Conservation (phyloP, 1,140 invertebrate genomes). For the Sminthurides bifidus region DNA sequence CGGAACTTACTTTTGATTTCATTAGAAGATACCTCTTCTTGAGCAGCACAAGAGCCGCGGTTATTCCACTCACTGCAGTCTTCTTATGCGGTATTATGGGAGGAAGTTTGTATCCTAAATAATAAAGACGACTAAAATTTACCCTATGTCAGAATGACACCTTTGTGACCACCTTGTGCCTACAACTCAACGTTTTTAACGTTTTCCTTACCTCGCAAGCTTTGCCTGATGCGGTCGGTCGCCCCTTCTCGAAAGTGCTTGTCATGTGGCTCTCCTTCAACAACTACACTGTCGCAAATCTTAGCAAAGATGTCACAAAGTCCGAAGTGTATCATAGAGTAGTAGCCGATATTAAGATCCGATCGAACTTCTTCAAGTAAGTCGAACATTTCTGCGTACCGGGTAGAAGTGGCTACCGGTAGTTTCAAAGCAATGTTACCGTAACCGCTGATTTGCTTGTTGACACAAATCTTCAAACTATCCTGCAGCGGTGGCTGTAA, state of each 20-base stretch:
- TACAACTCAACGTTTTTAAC: no score
- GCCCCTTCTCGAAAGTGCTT: constrained; percentile 19
- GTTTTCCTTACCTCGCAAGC: no score
- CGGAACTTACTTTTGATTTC: no score
- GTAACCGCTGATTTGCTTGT: neutral
- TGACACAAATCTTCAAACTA: neutral
- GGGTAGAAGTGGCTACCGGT: neutral
- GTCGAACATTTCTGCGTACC: constrained; percentile 16
- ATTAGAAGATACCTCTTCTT: no score
- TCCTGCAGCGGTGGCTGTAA: neutral
- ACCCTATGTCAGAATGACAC: no score
- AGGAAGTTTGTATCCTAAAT: no score
- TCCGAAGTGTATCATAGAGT: constrained; percentile 6
- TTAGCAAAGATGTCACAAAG: constrained; percentile 26
- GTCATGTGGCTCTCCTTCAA: constrained; percentile 13
- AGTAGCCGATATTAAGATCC: constrained; percentile 8
- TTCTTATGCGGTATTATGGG: no score
- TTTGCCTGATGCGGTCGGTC: no score
- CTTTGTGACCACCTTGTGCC: no score
- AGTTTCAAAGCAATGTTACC: constrained; percentile 7
- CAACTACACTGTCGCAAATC: constrained; percentile 18
- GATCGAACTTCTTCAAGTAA: constrained; percentile 12
- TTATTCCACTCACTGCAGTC: no score
- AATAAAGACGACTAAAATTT: no score
- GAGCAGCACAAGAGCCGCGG: no score